Evolutionary conservation across 2,888 invertebrate species (phyloP).

Genomic region (Reticulitermes lucifugus): DNA sequence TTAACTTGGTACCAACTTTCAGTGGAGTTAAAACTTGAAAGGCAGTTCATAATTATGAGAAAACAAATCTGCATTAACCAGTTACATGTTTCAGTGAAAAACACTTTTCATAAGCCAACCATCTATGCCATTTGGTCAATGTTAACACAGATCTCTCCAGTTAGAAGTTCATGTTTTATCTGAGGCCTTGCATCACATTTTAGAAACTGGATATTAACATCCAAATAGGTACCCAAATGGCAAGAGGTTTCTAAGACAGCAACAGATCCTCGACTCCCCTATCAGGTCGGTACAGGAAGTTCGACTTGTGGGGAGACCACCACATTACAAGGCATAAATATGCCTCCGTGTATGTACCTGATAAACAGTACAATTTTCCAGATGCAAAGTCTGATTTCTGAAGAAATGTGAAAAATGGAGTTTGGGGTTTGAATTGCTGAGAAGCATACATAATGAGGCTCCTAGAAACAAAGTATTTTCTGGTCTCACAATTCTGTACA

Average conservation of each 20-base stretch:
- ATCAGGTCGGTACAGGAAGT: conserved; percentile 22
- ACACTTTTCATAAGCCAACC: not conserved
- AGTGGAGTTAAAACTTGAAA: not conserved
- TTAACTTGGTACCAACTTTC: not conserved
- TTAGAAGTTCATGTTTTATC: not conserved
- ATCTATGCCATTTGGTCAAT: conserved; percentile 46
- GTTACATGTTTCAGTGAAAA: not conserved
- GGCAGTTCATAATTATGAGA: not conserved
- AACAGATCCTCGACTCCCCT: conserved; percentile 15
- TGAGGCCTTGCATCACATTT: not conserved
- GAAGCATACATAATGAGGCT: not conserved
- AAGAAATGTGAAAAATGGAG: conserved; percentile 30
- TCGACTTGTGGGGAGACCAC: conserved; percentile 19
- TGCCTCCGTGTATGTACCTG: not conserved
- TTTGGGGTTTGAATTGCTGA: not conserved
- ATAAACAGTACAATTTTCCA: not conserved
- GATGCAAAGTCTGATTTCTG: not conserved
- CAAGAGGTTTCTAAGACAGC: conserved; percentile 32
- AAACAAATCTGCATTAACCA: not conserved
- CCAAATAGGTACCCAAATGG: conserved; percentile 27
- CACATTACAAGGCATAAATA: not conserved
- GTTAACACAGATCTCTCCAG: conserved; percentile 22
- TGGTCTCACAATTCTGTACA: too few relatives aligned
- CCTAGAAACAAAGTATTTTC: too few relatives aligned
- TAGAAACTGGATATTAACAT: not conserved